Base-by-base conservation (phyloP, 2,888 invertebrate genomes). In the Adela reaumurella region DNA sequence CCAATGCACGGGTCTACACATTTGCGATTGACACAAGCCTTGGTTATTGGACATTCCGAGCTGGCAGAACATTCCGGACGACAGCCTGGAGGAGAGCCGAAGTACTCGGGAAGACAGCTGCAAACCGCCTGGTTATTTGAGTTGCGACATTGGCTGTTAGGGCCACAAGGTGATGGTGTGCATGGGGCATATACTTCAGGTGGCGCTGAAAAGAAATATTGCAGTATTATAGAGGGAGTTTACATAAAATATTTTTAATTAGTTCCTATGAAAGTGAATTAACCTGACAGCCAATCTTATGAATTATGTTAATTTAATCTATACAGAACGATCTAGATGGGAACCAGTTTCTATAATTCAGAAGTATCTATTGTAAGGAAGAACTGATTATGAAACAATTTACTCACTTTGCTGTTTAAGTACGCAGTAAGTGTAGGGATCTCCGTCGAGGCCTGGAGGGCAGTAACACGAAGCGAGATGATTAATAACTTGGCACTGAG, bases 41-140 rank as follows among this genome's bases (percentile, higher is more conserved):
- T 87, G 47, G 87, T 85, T 50, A 83, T 81, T 3, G 87, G 73
- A 66, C 93, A 93, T 65, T 92, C 92, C 3, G 89, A 85, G 55
- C 88, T 92, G 55, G 88, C 86, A 4, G 89, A 86, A 61, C 92
- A 92, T 71, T 92, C 91, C 0, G 91, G 91, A 56, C 89, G 81
- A 61, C 92, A 92, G 41, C 84, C 83, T n/a, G 86, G 86, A 43
- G 93, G 92, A 57, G 84, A 85, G 8, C 93, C 92, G 55, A 86
- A 78, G 58, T 86, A 91, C 52, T 85, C 83, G 8, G 83, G 74
- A 51, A 86, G 74, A 56, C 92, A 92, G 44, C 85, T 85, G 59
- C 91, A 92, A 4, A 87, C 81, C 3, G 88, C 88, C 64, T 87
- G 86, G 45, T 82, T 79, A 57, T 86, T 84, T 11, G 81, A 68